Evolutionary conservation across 2,888 invertebrate species (phyloP), one percentile per base, ranked within the genome.

Genomic region (Molorchus minor): DNA sequence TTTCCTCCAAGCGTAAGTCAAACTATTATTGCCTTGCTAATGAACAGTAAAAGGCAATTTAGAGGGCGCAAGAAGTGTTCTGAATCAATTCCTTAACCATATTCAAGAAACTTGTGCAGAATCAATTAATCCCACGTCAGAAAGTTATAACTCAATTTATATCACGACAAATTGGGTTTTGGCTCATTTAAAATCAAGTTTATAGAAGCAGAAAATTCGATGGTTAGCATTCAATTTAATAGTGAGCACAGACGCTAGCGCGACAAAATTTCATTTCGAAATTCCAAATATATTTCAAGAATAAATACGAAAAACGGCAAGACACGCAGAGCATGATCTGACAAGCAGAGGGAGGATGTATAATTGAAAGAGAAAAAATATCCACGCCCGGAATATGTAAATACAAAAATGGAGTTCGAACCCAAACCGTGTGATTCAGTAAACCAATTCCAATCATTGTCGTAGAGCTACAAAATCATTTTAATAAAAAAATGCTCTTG

Each of bases 51-150:
- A 17, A n/a, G 7, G 33, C 19, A 13, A 20, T 15, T 19, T 33
- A 13, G 35, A 20, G 16, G 17, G 33, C 16, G 16, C 33, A 46
- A 17, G 33, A 17, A 33, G 46, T 19, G 54, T 15, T n/a, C 35
- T 33, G 16, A 45, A 56, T 56, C 40, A 29, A 56, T 45, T 40
- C 40, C 29, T 35, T 56, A 46, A 47, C 35, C 15, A 35, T 21
- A 57, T 57, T 56, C 30, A 49, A 45, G 44, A 29, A 19, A 53
- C 52, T 16, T 44, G 43, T 38, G 55, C 52, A 44, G 58, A 56
- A 56, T 52, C 40, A 52, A 52, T 52, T 52, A 52, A 13, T 19
- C 43, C 49, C 36, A 49, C 29, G 41, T 43, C 35, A 29, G 38
- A 56, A 56, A 40, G 40, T 40, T 40, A 46, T 46, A 41, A 41